Conservation (phyloP, 2,797 vertebrate species). For the Cyclura pinguis region DNA sequence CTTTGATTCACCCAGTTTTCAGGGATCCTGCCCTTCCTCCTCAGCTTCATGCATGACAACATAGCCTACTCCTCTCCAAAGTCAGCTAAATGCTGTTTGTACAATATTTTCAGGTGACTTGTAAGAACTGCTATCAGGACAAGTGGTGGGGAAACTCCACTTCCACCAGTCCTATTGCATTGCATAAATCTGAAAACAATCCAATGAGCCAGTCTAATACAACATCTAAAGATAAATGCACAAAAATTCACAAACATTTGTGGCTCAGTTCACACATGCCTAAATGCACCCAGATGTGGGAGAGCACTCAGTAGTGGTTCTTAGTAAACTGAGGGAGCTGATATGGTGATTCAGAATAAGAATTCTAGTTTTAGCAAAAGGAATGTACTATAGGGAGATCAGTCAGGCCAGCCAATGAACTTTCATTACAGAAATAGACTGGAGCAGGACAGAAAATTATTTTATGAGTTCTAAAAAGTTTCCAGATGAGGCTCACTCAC, state of each 20-base stretch:
- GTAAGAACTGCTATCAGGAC: background rate
- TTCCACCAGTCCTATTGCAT: background rate
- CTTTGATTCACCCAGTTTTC: background rate
- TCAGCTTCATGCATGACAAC: background rate
- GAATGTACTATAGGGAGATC: background rate
- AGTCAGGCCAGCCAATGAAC: background rate
- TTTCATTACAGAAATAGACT: background rate
- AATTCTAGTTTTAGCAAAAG: background rate
- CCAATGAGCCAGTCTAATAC: background rate
- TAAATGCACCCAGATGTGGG: background rate
- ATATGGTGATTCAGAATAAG: background rate
- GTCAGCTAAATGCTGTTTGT: background rate
- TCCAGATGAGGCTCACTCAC: background rate
- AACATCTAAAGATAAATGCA: too few species aligned
- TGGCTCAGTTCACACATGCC: background rate
- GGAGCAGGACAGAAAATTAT: background rate
- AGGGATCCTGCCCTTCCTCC: background rate
- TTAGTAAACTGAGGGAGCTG: background rate
- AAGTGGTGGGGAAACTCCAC: too few species aligned
- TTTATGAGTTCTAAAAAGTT: background rate
- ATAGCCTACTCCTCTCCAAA: background rate
- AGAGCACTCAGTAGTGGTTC: background rate
- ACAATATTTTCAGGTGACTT: background rate
- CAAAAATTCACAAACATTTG: background rate
- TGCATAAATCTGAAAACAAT: background rate